Conservation (phyloP, 1,140 invertebrate genomes). For the Lepidurus apus region DNA sequence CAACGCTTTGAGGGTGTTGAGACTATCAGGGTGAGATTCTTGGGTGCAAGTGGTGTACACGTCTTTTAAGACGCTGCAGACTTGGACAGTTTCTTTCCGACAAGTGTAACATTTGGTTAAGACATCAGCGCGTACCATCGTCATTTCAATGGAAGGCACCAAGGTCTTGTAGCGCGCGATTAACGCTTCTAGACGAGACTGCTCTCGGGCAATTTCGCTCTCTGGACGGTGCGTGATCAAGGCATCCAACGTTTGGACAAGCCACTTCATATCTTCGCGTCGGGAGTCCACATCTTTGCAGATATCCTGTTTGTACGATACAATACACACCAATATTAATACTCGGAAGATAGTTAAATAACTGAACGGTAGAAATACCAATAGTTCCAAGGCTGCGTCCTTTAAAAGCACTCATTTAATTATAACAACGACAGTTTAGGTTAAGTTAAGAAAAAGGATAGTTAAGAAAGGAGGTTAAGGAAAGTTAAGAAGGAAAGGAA, state of each 20-base stretch:
- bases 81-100: slow-evolving; percentile 32
- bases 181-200: slow-evolving; percentile 71
- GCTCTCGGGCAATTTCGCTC: slow-evolving; percentile 60
- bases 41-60: slow-evolving; percentile 62
- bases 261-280: slow-evolving; percentile 88
- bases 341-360: not conserved
- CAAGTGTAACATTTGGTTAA: slow-evolving; percentile 31
- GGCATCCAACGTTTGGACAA: slow-evolving; percentile 81
- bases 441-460: not conserved
- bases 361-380: not conserved
- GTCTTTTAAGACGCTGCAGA: slow-evolving; percentile 59
- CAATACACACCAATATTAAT: slow-evolving; percentile 13
- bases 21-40: slow-evolving; percentile 59
- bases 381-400: not conserved
- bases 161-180: slow-evolving; percentile 82
- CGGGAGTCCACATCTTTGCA: slow-evolving; percentile 82
- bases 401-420: not conserved
- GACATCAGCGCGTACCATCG: slow-evolving; percentile 24
- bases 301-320: slow-evolving; percentile 57
- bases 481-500: too few relatives aligned
- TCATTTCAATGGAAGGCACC: slow-evolving; percentile 74
- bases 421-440: not conserved
- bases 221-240: slow-evolving; percentile 74
- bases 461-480: too few relatives aligned
- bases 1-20: slow-evolving; percentile 66